Base-by-base conservation (phyloP, 1,140 invertebrate genomes). In the Procambarus virginalis region DNA sequence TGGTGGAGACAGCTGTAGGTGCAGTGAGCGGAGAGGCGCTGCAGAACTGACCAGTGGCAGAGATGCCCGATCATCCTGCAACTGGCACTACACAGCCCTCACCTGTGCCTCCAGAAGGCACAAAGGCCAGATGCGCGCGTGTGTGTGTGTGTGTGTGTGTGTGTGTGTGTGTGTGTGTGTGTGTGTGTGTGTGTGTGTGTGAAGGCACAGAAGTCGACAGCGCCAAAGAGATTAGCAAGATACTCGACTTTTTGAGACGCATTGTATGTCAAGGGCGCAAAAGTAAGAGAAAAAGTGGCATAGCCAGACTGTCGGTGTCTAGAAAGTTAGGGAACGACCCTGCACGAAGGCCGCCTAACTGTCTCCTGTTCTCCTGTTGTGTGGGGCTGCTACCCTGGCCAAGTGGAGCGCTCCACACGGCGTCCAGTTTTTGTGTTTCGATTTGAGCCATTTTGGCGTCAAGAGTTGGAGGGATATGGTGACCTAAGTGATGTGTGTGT, bases 241-340 rank as follows among this genome's bases (percentile, higher is more conserved):
- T 12, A 68, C 64, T 68, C 9, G 45, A 9, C 68, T 83, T 48
- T 89, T 83, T 83, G 68, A 76, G 78, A 64, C 58, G 49, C 49
- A 48, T 8, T 89, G 80, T 89, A 68, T 82, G 86, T 89, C 86
- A 89, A 89, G 86, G 86, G 86, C 86, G 82, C 83, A 82, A 89
- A 83, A 89, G 80, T 83, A 77, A 82, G 70, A 83, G 80, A 89
- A 83, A 76, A 82, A 89, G 79, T 48, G 68, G 55, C 49, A 76
- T 12, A 58, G 34, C 45, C 79, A 76, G 17, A 51, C 68, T n/a
- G 70, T 34, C 70, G 20, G 48, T 58, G 80, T 89, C 76, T 82
- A 89, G 80, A 89, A 83, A 83, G 79, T 83, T 89, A 89, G 86
- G 73, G 34, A 78, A 60, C 80, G 86, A 89, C 86, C 80, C 86